Base-by-base conservation (phyloP, 2,888 invertebrate genomes). In the Drosophila nr. medialis region DNA sequence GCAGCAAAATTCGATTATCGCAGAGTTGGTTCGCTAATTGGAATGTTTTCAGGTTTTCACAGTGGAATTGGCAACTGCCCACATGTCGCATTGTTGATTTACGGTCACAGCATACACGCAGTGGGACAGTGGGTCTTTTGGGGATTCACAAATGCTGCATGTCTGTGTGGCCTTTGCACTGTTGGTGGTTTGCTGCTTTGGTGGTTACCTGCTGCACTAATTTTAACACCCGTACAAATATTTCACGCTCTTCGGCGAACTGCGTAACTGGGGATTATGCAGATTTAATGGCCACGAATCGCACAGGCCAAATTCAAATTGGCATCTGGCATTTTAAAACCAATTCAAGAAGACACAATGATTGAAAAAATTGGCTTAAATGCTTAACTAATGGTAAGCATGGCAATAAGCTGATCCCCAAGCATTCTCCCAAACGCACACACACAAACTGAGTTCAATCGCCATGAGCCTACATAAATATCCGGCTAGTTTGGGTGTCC, bases 81-180 rank as follows among this genome's bases (percentile, higher is more conserved):
- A 67, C 72, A 76, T 88, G 83, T 82, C 74, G 89, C 74, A 73
- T 82, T 85, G 80, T 76, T 82, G 80, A 85, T 79, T 79, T 72
- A 82, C 68, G 69, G 53, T 51, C 67, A 62, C 58, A 66, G 55
- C 36, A 48, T 18, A 21, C 40, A 13, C 27, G 30, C 51, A 68
- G 36, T 29, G 48, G 40, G 24, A n/a, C 21, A 38, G 56, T 38
- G 42, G 3, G 50, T 29, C 40, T 8, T 18, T 36, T 36, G 27
- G 27, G 48, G 32, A 27, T 49, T 42, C 61, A 62, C 64, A 67
- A 67, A 53, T 67, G 54, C 62, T 59, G 48, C 27, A 18, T 21
- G 50, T 60, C 30, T 30, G 36, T 45, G 58, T 21, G 48, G 68
- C 59, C 53, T 42, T 73, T 61, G 61, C 75, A 38, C 29, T 29